Evolutionary conservation across 2,797 vertebrate species (phyloP).

Genomic region (Sarcophilus harrisii): DNA sequence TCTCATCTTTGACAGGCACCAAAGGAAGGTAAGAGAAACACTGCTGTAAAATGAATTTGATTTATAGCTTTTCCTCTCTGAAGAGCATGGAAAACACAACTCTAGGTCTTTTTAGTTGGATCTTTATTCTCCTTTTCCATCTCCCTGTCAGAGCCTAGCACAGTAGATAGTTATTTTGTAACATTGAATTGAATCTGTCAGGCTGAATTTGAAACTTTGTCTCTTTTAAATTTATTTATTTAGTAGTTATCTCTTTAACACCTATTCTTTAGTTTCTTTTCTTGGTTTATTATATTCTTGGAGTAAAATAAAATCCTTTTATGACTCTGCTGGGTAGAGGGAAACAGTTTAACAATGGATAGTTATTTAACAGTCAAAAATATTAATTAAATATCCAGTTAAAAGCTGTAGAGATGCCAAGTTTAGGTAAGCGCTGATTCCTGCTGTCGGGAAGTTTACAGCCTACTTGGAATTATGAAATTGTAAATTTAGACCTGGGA

Average conservation of each 20-base stretch:
- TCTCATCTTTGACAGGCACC: slow-evolving; percentile 77
- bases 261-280: background rate
- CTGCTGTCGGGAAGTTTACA: background rate
- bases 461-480: background rate
- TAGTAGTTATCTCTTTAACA: background rate
- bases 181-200: background rate
- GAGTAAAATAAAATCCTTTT: no score
- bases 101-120: background rate
- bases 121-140: background rate
- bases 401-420: background rate
- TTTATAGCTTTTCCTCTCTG: background rate
- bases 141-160: accelerated
- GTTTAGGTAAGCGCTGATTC: background rate
- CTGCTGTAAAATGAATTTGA: background rate
- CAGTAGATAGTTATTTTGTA: background rate
- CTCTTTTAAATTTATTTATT: background rate
- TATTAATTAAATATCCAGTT: background rate
- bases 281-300: no score
- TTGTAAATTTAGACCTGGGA: background rate
- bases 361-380: background rate
- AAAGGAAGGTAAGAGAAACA: slow-evolving; percentile 83
- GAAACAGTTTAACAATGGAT: background rate
- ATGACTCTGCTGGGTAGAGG: background rate
- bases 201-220: background rate
- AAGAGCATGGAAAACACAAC: background rate